Evolutionary conservation across 2,113 vertebrate species (phyloP).

Genomic region (Alosa alosa): DNA sequence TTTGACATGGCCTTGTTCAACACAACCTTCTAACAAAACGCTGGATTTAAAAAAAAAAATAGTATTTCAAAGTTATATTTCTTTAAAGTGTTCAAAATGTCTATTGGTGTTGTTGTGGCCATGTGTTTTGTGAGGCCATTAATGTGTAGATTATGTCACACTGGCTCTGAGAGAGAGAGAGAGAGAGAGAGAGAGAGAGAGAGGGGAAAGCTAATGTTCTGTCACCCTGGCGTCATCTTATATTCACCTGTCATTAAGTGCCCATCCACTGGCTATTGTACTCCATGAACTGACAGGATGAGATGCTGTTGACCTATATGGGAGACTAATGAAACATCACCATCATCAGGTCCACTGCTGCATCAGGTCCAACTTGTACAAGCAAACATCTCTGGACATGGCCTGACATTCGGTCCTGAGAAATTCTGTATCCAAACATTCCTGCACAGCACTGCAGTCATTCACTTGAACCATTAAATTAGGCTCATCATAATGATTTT

Average conservation of each 20-base stretch:
- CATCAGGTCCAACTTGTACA: not conserved
- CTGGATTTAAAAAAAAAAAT: not conserved
- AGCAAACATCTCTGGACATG: not conserved
- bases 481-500: not conserved
- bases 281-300: not conserved
- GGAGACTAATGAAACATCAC: not conserved
- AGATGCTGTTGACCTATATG: not conserved
- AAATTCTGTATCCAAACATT: not conserved
- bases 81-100: not conserved
- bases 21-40: not conserved
- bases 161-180: not conserved
- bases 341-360: not conserved
- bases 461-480: not conserved
- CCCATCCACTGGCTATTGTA: not conserved
- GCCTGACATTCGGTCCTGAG: not conserved
- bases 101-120: not conserved
- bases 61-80: not conserved
- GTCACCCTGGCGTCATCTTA: not conserved
- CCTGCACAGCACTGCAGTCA: not conserved
- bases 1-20: not conserved
- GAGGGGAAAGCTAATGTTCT: not conserved
- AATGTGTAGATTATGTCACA: not conserved
- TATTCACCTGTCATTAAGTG: not conserved
- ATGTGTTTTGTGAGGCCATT: not conserved
- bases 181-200: not conserved